Evolutionary conservation across 2,888 invertebrate genomes (phyloP).

Genomic region (Seira musarum): DNA sequence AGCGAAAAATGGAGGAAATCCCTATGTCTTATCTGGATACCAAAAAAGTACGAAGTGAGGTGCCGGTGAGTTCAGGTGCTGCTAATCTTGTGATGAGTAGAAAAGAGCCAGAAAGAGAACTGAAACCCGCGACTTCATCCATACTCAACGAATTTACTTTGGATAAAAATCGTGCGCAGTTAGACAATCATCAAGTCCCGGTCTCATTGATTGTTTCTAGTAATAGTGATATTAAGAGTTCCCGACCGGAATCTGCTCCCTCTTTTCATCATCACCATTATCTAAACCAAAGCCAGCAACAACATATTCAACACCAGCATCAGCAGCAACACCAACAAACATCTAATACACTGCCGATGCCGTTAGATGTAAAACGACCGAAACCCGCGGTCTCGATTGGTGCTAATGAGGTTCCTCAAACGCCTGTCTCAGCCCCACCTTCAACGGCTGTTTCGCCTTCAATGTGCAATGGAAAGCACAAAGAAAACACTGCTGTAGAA

Average conservation of each 20-base stretch:
- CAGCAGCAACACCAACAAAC: not conserved
- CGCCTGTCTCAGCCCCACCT: not conserved
- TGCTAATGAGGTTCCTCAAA: not conserved
- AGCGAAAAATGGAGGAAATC: conserved; percentile 45
- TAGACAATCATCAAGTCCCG: conserved; percentile 27
- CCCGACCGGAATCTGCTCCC: conserved; percentile 1
- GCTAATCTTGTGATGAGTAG: conserved; percentile 33
- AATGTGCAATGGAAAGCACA: conserved; percentile 50
- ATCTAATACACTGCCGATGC: not conserved
- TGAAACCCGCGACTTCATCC: conserved; percentile 24
- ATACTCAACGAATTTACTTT: not conserved
- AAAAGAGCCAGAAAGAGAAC: conserved; percentile 31
- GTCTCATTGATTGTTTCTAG: conserved; percentile 31
- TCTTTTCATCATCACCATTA: conserved; percentile 1
- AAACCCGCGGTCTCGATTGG: conserved; percentile 16
- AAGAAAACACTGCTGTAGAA: conserved; percentile 7
- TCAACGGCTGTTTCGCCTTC: not conserved
- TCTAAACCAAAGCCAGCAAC: not conserved
- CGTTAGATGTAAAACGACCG: conserved; percentile 18
- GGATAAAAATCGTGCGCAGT: not conserved
- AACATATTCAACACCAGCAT: too few relatives aligned
- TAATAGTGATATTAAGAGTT: conserved; percentile 27
- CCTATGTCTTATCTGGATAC: conserved; percentile 42
- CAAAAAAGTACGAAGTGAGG: conserved; percentile 48
- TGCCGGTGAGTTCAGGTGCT: not conserved